phyloP scores from a whole-genome alignment of 2,113 vertebrate species.

The Phoxinus phoxinus region DNA sequence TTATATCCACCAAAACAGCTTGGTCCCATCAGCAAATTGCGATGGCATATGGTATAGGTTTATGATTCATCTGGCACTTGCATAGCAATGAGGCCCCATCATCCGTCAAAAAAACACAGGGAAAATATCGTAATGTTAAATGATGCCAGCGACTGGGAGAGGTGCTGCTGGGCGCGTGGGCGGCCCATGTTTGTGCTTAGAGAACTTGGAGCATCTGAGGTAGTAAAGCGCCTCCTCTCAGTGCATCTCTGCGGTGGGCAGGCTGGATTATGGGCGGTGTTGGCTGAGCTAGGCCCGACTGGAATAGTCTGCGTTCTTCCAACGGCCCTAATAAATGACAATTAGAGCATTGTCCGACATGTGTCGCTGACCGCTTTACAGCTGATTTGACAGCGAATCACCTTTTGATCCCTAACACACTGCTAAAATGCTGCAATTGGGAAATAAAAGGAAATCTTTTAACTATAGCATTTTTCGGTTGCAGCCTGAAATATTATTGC shows the following conservation, averaged over 20 bases:
- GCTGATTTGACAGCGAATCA: constrained; percentile 6
- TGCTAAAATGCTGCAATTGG: background rate
- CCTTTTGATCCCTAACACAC: background rate
- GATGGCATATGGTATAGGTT: constrained; percentile 98
- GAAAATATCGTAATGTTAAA: constrained; percentile 78
- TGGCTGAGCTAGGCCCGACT: constrained; percentile 47
- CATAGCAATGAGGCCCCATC: constrained; percentile 86
- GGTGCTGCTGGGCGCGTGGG: constrained; percentile 64
- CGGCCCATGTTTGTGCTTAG: constrained; percentile 65
- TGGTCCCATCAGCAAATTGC: constrained; percentile 99
- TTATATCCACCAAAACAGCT: constrained; percentile 98
- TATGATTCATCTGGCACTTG: constrained; percentile 97
- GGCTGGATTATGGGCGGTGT: constrained; percentile 58
- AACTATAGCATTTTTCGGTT: background rate
- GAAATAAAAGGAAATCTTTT: background rate
- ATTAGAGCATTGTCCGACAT: constrained; percentile 6
- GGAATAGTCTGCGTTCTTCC: constrained; percentile 17
- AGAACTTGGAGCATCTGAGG: constrained; percentile 68
- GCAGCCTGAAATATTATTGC: constrained; percentile 64
- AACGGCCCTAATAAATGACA: background rate
- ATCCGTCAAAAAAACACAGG: constrained; percentile 84
- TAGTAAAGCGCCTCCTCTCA: constrained; percentile 63
- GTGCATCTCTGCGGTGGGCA: constrained; percentile 54
- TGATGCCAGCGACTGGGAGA: constrained; percentile 69
- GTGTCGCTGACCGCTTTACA: constrained; percentile 10